Base-by-base conservation (phyloP, 1,140 invertebrate genomes). In the Eumeta japonica region DNA sequence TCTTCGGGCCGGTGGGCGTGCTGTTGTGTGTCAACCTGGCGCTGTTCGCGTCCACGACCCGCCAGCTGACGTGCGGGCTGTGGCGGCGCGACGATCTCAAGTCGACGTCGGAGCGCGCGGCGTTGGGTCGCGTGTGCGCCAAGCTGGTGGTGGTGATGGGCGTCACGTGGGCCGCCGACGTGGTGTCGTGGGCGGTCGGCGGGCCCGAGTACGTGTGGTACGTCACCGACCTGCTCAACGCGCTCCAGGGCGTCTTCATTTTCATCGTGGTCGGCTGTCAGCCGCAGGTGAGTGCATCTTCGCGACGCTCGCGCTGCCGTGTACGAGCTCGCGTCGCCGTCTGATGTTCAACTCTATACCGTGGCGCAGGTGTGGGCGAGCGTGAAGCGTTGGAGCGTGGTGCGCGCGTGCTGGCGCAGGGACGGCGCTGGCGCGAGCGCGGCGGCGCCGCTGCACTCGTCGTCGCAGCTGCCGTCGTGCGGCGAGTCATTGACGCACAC, bases 191-290 rank as follows among this genome's bases (percentile, higher is more conserved):
- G 78, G 71, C 66, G 37, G 82, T 85, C 17, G 88, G 88, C 34
- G 88, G 88, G 0, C 87, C 87, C 0, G 75, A 84, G 43, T 86
- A 85, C 55, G 64, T 86, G 38, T 90, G 88, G 88, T 88, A 88
- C 59, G 65, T 87, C 29, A 87, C 87, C 5, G 89, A 91, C 63
- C 56, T 92, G 42, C 80, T 92, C 56, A 93, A 92, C 67, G 83
- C 86, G 32, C 77, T 91, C 16, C 89, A 93, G 65, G 90, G 90
- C 27, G 83, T 92, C n/a, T 83, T 92, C 56, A 92, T 94, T 37
- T 94, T 94, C 63, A 81, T 89, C 44, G 89, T 92, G 27, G 89
- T 92, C 32, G 88, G 89, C 16, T 90, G 88, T 64, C 89, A 92
- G 75, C 88, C 88, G n/a, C 86, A 88, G 74, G 83, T 81, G 60